phyloP scores from a whole-genome alignment of 1,140 invertebrate genomes.

The Hestina assimilis region DNA sequence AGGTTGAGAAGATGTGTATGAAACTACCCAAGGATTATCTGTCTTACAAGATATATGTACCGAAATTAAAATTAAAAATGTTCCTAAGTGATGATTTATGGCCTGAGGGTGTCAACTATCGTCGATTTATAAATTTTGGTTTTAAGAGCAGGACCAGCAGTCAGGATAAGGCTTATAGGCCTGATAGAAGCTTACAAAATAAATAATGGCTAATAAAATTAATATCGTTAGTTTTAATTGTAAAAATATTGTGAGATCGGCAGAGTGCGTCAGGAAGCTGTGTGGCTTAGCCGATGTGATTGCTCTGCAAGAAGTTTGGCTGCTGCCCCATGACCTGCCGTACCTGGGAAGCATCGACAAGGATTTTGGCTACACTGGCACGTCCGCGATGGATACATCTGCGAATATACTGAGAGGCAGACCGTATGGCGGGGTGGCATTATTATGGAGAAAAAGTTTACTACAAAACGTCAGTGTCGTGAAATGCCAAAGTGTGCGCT shows the following conservation, averaged over 20 bases:
- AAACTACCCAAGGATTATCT: too few relatives aligned
- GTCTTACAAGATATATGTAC: too few relatives aligned
- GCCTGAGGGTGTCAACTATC: background rate
- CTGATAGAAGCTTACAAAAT: background rate
- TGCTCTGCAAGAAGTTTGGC: background rate
- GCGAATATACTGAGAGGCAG: background rate
- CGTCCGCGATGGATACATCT: background rate
- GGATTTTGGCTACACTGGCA: background rate
- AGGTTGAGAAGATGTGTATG: too few relatives aligned
- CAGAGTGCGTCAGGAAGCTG: background rate
- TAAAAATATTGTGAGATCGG: background rate
- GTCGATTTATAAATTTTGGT: background rate
- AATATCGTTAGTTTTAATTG: background rate
- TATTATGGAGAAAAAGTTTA: background rate
- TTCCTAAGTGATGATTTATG: background rate
- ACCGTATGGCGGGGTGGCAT: background rate
- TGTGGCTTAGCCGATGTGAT: background rate
- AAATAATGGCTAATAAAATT: background rate
- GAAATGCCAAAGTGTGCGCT: background rate
- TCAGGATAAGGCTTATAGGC: background rate
- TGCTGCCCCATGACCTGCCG: background rate
- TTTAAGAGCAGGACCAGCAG: background rate
- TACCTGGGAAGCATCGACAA: background rate
- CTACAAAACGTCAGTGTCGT: conserved; percentile 6
- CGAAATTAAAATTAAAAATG: too few relatives aligned